A percentile compares a stretch with the other conserved stretches of the same genome.
Evolutionary conservation across 2,888 invertebrate species (phyloP).

Genomic region (Eupithecia insigniata): DNA sequence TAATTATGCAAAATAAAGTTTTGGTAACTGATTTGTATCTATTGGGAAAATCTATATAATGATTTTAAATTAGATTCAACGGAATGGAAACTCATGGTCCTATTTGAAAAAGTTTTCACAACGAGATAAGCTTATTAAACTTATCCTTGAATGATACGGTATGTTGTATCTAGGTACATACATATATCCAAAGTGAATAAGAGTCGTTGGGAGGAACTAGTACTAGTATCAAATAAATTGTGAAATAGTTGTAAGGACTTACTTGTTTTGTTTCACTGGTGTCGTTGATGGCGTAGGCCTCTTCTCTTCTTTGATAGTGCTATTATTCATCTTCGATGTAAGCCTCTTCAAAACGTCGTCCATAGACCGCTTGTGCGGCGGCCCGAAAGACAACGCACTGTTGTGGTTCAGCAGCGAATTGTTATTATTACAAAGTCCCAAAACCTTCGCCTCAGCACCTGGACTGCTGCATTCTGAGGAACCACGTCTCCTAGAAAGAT

Average conservation of each 20-base stretch:
- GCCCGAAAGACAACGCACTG: conserved; percentile 75
- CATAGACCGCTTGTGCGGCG: conserved; percentile 91
- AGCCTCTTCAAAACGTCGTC: conserved; percentile 95
- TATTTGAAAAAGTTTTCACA: not conserved
- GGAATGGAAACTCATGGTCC: not conserved
- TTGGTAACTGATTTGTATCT: not conserved
- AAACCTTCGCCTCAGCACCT: conserved; percentile 86
- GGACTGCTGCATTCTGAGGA: conserved; percentile 91
- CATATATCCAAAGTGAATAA: not conserved
- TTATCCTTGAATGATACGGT: not conserved
- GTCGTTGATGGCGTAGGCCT: conserved; percentile 88
- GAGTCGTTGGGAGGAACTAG: not conserved
- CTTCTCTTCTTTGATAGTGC: conserved; percentile 88
- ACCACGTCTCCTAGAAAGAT: conserved; percentile 77
- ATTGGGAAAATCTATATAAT: not conserved
- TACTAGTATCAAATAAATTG: not conserved
- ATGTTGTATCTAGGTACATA: not conserved
- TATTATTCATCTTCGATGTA: conserved; percentile 93
- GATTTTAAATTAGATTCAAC: not conserved
- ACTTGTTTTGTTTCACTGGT: conserved; percentile 84
- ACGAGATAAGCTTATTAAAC: not conserved
- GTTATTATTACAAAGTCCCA: conserved; percentile 87
- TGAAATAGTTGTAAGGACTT: conserved; percentile 52
- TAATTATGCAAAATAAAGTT: conserved; percentile 4
- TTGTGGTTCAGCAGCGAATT: conserved; percentile 87